Evolutionary conservation across 2,888 invertebrate genomes (phyloP).

Genomic region (Abrostola triplasia): DNA sequence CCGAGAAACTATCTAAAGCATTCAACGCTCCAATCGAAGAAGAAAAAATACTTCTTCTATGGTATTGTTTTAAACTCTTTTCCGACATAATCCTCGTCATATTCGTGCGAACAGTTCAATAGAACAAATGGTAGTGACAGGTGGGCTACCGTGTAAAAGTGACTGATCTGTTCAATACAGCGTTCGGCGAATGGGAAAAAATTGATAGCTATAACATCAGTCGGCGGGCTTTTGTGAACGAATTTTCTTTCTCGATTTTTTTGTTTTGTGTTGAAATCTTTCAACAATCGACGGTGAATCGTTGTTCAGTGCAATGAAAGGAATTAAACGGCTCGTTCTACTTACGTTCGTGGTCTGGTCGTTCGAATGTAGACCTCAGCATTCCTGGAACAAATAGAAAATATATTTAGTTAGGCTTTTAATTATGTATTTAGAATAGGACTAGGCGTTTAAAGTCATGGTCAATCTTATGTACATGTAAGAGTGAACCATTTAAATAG

Average conservation of each 20-base stretch:
- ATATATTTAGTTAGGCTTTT: slow-evolving; percentile 2
- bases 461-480: too few relatives aligned
- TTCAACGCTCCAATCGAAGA: slow-evolving; percentile 3
- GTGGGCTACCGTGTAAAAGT: slow-evolving; percentile 61
- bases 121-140: slow-evolving; percentile 54
- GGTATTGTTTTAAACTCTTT: slow-evolving; percentile 44
- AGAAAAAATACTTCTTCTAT: slow-evolving; percentile 20
- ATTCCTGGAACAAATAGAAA: slow-evolving; percentile 75
- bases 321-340: slow-evolving; percentile 44
- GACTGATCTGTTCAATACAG: slow-evolving; percentile 74
- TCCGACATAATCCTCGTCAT: slow-evolving; percentile 44
- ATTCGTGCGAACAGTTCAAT: slow-evolving; percentile 44
- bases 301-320: slow-evolving; percentile 18
- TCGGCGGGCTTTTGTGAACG: slow-evolving; percentile 60
- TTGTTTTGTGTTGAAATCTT: slow-evolving; percentile 31
- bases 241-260: slow-evolving; percentile 48
- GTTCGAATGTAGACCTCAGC: slow-evolving; percentile 86
- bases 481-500: too few relatives aligned
- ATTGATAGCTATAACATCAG: slow-evolving; percentile 70
- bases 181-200: slow-evolving; percentile 67
- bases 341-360: slow-evolving; percentile 87
- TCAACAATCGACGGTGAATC: slow-evolving; percentile 25
- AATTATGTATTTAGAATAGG: background rate
- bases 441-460: too few relatives aligned
- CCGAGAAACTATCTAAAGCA: background rate